Base-by-base conservation (phyloP, 2,888 invertebrate species). In the Uloborus plumipes region DNA sequence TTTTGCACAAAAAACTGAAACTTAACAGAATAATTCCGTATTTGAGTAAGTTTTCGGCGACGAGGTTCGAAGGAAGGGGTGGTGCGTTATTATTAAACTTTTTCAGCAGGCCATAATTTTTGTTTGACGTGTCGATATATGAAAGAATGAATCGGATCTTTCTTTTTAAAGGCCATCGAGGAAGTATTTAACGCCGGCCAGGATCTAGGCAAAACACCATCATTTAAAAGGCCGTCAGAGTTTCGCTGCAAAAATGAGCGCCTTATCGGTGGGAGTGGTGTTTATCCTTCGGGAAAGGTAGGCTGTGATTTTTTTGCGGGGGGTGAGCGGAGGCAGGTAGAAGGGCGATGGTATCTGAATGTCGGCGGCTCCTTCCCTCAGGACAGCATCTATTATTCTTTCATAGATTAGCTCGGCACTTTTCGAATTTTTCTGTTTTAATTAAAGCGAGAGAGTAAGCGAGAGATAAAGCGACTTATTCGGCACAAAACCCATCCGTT, bases 361-460 rank as follows among this genome's bases (percentile, higher is more conserved):
- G 80, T 69, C 80, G 59, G 74, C 80, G 75, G 74, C 74, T 58
- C 80, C 64, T 77, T 83, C 83, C 83, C 83, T 76, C 73, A 77
- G 83, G 83, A 83, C 83, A 77, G 67, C 83, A 77, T 77, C 83
- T 83, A 83, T 83, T 83, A 83, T 83, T 83, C 83, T 83, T 76
- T 73, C 72, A 77, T 77, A 83, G 83, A 83, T 83, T 83, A 83
- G 75, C 83, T 83, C 72, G 69, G 83, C 73, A 82, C 76, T 82
- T 72, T 77, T 71, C 50, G 76, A 72, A 83, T 83, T 83, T 83
- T 83, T 83, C 76, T 83, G 77, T 77, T 83, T 83, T 83, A 72
- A 83, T 83, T 83, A 83, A 83, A 83, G 77, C 69, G 61, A 76
- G 69, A 39, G 71, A 65, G 72, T 22, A 62, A 31, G 69, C 58